phyloP scores from a whole-genome alignment of 2,888 invertebrate species.

The Cosmia trapezina region DNA sequence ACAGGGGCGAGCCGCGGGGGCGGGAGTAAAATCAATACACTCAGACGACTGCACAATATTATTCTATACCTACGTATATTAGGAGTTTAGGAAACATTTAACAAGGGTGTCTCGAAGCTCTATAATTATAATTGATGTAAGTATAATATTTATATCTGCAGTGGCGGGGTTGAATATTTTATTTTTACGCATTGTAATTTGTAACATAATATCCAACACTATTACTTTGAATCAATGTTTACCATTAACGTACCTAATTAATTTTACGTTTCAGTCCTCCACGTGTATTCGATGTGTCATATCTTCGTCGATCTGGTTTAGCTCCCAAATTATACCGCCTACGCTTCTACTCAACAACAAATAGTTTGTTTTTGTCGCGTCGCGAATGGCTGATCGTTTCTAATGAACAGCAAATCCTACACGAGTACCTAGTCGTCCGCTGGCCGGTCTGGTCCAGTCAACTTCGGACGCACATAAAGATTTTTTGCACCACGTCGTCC shows the following conservation, averaged over 20 bases:
- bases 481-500: constrained; percentile 31
- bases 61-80: constrained; percentile 53
- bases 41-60: constrained; percentile 66
- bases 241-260: constrained; percentile 45
- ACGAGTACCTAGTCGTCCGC: constrained; percentile 18
- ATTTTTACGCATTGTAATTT: constrained; percentile 23
- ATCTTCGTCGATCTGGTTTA: constrained; percentile 46
- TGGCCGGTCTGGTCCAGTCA: constrained; percentile 40
- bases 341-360: constrained; percentile 50
- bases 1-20: constrained; percentile 24
- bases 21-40: constrained; percentile 68
- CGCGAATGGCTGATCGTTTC: constrained; percentile 19
- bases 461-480: constrained; percentile 34
- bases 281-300: constrained; percentile 61
- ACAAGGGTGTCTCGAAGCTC: constrained; percentile 57
- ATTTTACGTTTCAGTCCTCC: constrained; percentile 34
- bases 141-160: constrained; percentile 51
- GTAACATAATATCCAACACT: background rate
- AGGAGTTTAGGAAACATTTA: constrained; percentile 49
- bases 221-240: constrained; percentile 28
- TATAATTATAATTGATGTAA: constrained; percentile 51
- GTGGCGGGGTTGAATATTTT: constrained; percentile 9
- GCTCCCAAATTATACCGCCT: constrained; percentile 42
- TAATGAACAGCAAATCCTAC: constrained; percentile 29
- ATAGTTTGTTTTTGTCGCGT: constrained; percentile 43